Percentiles rank a stretch among this genome's conserved stretches.
These are phyloP conservation scores for Isurus oxyrinchus DNA, from an alignment of 2,113 vertebrate species.

Conservation along the genomic window DNA sequence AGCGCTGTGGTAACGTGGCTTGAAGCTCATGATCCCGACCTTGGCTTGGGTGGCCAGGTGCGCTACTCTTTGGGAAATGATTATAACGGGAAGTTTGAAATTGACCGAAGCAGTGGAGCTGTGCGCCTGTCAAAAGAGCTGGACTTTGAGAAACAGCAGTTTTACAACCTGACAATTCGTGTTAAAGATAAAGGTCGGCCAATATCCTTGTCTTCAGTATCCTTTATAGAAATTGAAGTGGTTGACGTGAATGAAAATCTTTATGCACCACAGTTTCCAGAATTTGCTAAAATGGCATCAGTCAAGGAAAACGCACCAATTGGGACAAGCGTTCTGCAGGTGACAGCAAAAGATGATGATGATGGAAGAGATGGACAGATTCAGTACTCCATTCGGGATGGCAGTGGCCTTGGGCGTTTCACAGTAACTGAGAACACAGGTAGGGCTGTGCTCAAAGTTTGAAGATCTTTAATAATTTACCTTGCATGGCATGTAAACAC, in stretches of 20 bases:
- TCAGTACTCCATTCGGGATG: constrained; percentile 89
- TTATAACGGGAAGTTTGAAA: constrained; percentile 83
- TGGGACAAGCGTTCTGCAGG: constrained; percentile 83
- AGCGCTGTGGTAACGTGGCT: constrained; percentile 91
- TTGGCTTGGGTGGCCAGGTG: constrained; percentile 84
- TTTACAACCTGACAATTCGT: constrained; percentile 87
- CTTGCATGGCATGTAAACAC: background rate
- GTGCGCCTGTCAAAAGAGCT: constrained; percentile 84
- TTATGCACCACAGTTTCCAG: constrained; percentile 80
- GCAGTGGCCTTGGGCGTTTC: constrained; percentile 88
- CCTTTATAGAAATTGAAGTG: constrained; percentile 89
- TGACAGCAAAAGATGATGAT: constrained; percentile 80
- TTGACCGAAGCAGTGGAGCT: constrained; percentile 80
- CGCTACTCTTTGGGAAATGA: constrained; percentile 83
- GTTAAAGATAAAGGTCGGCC: constrained; percentile 91
- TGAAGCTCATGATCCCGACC: constrained; percentile 87
- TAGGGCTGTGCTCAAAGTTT: constrained; percentile 51
- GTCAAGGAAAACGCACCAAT: constrained; percentile 83
- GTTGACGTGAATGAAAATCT: constrained; percentile 97
- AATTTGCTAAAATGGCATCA: constrained; percentile 76
- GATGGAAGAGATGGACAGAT: constrained; percentile 83
- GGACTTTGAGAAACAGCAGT: constrained; percentile 90
- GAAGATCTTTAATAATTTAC: background rate
- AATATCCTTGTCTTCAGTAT: constrained; percentile 82
- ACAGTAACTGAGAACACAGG: constrained; percentile 91